These are phyloP conservation scores for Tragopan temminckii DNA, from an alignment of 2,797 vertebrate species.

Conservation along the genomic window DNA sequence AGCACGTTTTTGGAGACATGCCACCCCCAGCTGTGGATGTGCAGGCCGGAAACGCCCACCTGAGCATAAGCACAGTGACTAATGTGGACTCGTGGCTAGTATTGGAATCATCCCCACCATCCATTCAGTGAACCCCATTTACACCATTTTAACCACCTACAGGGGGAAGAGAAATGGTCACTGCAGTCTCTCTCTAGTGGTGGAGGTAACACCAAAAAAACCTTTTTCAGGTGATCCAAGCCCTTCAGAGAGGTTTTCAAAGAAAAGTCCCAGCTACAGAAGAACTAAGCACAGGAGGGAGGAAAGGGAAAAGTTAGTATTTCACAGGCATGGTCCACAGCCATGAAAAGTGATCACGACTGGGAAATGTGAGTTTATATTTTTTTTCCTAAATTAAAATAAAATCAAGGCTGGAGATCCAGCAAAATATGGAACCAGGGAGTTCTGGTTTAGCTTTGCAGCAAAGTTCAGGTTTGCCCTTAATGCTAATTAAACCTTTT, in stretches of 20 bases:
- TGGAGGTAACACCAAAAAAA: not conserved
- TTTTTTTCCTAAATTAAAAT: conserved; percentile 33
- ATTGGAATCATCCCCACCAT: not conserved
- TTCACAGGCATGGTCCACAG: conserved; percentile 5
- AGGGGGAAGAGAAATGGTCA: not conserved
- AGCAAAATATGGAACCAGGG: not conserved
- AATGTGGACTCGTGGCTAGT: not conserved
- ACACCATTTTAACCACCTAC: not conserved
- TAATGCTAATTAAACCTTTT: conserved; percentile 55
- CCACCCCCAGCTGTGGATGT: not conserved
- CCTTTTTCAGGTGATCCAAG: not conserved
- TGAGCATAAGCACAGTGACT: no score
- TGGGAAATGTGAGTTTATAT: conserved; percentile 27
- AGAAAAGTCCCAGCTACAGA: not conserved
- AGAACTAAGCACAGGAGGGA: not conserved
- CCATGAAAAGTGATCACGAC: conserved; percentile 13
- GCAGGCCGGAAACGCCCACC: not conserved
- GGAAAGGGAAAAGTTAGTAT: not conserved
- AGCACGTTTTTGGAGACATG: not conserved
- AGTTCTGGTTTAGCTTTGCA: conserved; percentile 29
- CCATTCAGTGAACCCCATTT: not conserved
- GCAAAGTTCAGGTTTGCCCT: conserved; percentile 4
- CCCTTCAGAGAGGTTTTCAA: not conserved
- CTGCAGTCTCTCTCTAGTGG: not conserved
- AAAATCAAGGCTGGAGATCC: not conserved